Evolutionary conservation across 2,888 invertebrate species (phyloP), one percentile per base, ranked within the genome.

Genomic region (Sarcophaga subvicina): DNA sequence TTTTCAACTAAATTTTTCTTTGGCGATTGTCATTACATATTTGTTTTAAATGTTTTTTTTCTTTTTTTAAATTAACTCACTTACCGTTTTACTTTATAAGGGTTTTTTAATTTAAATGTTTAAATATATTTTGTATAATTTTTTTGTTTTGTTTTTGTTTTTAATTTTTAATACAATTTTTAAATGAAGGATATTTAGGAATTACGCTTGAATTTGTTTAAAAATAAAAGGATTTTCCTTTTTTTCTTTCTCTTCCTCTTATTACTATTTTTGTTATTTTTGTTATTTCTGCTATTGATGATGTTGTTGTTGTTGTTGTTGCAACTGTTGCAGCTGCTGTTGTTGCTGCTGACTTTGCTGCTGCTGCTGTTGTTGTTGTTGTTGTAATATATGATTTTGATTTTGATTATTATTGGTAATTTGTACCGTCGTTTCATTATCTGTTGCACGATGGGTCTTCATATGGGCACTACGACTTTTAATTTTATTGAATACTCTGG

Each of bases 401-500:
- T 88, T 88, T 90, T 88, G 86, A 86, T 88, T 88, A 83, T 86
- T 84, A 83, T 86, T 84, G 77, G 77, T 69, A 85, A 80, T 86
- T 86, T 84, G 81, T 88, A 87, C 80, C 71, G 89, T 86, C 80
- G 89, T 89, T 94, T 97, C 97, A 94, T 96, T 95, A 94, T 98
- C 98, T 93, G 97, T 96, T 91, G 97, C 97, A 93, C 98, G 96
- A 95, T 99, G 99, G 90, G 98, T 98, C 95, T 99, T 99, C 99
- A 99, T 99, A 95, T 99, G 99, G 89, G 99, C 99, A 95, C 98
- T 99, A 94, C 99, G 96, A 95, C 99, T 99, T 95, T 99, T 98
- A 93, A 99, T 98, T 96, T 99, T 99, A 95, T 96, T 96, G 95
- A 99, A 99, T 94, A 98, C 96, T 95, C 98, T 99, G 96, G 8